Evolutionary conservation across 2,797 vertebrate species (phyloP).

Genomic region (Acanthiza pusilla): DNA sequence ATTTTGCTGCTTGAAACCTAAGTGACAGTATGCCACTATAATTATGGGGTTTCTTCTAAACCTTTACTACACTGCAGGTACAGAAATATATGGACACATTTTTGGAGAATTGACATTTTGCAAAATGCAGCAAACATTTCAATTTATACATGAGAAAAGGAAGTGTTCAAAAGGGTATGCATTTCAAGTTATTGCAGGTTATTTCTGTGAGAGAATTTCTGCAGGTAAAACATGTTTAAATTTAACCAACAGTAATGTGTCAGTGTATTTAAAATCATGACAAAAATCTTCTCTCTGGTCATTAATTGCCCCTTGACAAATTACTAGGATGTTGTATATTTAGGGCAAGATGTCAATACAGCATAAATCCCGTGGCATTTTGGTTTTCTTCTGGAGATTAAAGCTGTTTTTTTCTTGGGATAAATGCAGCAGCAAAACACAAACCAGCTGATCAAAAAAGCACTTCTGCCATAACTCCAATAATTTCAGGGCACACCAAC

Average conservation of each 20-base stretch:
- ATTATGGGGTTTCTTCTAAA: constrained; percentile 78
- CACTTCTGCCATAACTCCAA: constrained; percentile 82
- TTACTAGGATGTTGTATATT: constrained; percentile 77
- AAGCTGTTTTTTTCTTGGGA: constrained; percentile 87
- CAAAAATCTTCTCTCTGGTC: constrained; percentile 80
- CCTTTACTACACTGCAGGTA: constrained; percentile 83
- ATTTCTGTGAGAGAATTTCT: constrained; percentile 80
- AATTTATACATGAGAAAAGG: constrained; percentile 82
- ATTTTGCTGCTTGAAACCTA: constrained; percentile 85
- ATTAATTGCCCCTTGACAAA: constrained; percentile 77
- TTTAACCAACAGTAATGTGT: constrained; percentile 82
- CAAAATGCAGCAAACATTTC: constrained; percentile 85
- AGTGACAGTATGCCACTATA: constrained; percentile 82
- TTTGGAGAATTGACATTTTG: constrained; percentile 79
- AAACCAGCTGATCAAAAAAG: constrained; percentile 87
- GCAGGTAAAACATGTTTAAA: constrained; percentile 83
- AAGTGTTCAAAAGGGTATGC: constrained; percentile 84
- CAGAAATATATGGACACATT: constrained; percentile 82
- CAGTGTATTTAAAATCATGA: constrained; percentile 84
- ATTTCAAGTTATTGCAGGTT: constrained; percentile 87
- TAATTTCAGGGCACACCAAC: constrained; percentile 82
- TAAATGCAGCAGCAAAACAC: constrained; percentile 87
- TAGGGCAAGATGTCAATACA: constrained; percentile 81
- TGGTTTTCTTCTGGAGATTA: constrained; percentile 86
- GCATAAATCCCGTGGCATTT: constrained; percentile 83